These are phyloP conservation scores for Ectemnius continuus DNA, from an alignment of 2,888 invertebrate species.

Conservation along the genomic window DNA sequence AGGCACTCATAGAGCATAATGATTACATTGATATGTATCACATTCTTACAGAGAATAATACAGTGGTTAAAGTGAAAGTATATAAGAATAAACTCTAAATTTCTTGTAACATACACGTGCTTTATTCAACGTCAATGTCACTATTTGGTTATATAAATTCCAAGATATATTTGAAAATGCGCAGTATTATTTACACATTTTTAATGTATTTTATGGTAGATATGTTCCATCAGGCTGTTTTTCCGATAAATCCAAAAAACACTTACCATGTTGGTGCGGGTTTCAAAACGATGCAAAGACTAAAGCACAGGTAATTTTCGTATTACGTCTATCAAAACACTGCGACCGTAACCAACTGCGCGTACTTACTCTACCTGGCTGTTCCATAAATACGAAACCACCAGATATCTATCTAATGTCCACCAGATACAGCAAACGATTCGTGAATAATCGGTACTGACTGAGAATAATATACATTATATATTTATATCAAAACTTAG, in stretches of 20 bases:
- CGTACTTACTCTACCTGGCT: not conserved
- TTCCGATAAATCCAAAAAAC: not conserved
- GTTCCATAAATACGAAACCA: not conserved
- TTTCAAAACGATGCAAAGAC: constrained; percentile 31
- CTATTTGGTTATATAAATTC: no score
- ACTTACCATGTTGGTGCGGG: constrained; percentile 48
- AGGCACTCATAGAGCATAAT: not conserved
- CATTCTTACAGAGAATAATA: no score
- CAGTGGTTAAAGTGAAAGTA: no score
- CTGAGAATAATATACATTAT: no score
- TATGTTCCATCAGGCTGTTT: not conserved
- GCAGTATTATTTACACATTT: no score
- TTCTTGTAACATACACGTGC: no score
- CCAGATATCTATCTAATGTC: not conserved
- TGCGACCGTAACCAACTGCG: not conserved
- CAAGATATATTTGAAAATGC: no score
- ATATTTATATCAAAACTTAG: no score
- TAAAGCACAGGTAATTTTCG: constrained; percentile 15
- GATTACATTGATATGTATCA: not conserved
- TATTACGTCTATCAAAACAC: not conserved
- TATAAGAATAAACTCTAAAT: no score
- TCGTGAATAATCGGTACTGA: no score
- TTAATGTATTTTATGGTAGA: not conserved
- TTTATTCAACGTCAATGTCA: no score
- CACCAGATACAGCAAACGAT: not conserved